Evolutionary conservation across 2,888 invertebrate species (phyloP).

Genomic region (Caenorhabditis panamensis): DNA sequence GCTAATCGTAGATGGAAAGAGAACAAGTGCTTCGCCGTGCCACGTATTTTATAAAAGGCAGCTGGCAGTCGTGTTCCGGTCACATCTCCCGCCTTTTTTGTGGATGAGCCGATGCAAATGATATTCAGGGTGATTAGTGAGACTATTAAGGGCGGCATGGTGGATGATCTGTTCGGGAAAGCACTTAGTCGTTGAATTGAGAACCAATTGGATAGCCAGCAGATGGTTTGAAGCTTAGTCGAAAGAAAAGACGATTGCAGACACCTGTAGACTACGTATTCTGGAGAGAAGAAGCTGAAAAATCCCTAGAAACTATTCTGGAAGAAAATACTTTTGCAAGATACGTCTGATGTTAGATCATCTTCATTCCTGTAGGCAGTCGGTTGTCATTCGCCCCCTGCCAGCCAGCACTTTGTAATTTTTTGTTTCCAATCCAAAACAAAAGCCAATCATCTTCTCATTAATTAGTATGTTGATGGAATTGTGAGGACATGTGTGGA

Average conservation of each 20-base stretch:
- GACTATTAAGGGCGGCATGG: conserved; percentile 34
- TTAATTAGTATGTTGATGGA: conserved; percentile 60
- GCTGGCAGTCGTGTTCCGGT: conserved; percentile 45
- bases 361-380: no score
- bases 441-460: conserved; percentile 49
- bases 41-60: conserved; percentile 43
- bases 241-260: neutral
- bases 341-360: neutral
- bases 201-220: conserved; percentile 24
- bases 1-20: conserved; percentile 28
- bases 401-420: conserved; percentile 4
- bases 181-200: conserved; percentile 43
- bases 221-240: conserved; percentile 13
- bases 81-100: conserved; percentile 37
- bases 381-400: neutral
- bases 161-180: conserved; percentile 33
- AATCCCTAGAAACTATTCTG: neutral
- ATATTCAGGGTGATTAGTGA: conserved; percentile 56
- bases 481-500: conserved; percentile 58
- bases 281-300: neutral
- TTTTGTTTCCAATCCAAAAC: conserved; percentile 16
- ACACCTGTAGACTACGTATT: conserved; percentile 12
- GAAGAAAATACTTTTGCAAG: neutral
- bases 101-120: conserved; percentile 59
- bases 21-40: conserved; percentile 33